Percentiles rank a stretch among this genome's conserved stretches.
phyloP scores from a whole-genome alignment of 2,113 vertebrate species.

The Otus sunia region DNA sequence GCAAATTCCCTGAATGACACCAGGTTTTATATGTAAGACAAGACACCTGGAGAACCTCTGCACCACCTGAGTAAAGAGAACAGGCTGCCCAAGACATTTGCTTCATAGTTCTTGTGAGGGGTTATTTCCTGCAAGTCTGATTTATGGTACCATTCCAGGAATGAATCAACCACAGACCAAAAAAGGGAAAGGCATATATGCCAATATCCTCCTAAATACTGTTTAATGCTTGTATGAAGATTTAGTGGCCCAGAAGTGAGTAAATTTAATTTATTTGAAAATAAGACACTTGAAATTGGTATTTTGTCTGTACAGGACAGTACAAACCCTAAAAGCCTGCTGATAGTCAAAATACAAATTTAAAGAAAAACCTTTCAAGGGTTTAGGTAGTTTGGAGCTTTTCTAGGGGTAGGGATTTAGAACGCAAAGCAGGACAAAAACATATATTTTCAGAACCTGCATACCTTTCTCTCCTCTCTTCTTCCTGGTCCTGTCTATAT shows the following conservation, averaged over 20 bases:
- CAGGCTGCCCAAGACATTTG: not conserved
- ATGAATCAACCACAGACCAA: not conserved
- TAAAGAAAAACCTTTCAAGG: not conserved
- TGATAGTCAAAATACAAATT: not conserved
- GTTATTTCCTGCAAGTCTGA: not conserved
- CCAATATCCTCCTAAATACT: not conserved
- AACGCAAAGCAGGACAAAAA: not conserved
- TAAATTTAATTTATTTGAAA: not conserved
- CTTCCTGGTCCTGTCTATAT: conserved; percentile 98
- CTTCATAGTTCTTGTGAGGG: not conserved
- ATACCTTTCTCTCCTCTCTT: conserved; percentile 98
- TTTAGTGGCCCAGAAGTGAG: not conserved
- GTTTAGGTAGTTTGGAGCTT: not conserved
- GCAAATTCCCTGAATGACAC: not conserved
- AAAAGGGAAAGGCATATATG: not conserved
- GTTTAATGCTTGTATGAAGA: not conserved
- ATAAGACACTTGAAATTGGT: not conserved
- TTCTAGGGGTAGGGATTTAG: not conserved
- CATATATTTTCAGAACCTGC: not conserved
- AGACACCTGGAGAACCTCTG: not conserved
- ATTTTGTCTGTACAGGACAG: not conserved
- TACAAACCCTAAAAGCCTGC: not conserved
- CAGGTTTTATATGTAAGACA: not conserved
- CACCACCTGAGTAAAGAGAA: not conserved
- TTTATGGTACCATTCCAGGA: not conserved